Base-by-base conservation (phyloP, 2,797 vertebrate genomes). In the Phaenicophaeus curvirostris region DNA sequence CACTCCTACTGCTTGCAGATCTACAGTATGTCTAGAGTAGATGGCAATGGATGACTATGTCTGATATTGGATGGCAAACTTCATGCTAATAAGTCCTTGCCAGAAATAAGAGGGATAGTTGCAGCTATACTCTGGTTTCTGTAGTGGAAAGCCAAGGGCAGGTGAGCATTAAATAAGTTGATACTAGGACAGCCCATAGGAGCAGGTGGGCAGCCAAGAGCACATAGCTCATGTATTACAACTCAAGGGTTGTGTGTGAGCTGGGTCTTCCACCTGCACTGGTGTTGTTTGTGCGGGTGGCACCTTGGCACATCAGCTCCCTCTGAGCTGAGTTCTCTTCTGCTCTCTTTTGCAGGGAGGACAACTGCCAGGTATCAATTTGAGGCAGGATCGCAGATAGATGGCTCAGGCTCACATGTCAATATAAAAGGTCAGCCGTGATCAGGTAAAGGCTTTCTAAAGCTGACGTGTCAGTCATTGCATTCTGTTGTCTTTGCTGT, bases 171-270 rank as follows among this genome's bases (percentile, higher is more conserved):
- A 16, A 7, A 14, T 25, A 31, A 27, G 8, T 6, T 25, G 20
- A 7, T 23, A 14, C 7, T 33, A 30, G 15, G 37, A 37, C 35
- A 11, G 4, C n/a, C 30, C 27, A 23, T 0, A 8, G 17, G 13
- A 24, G 48, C 42, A 42, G 31, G 16, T 17, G 55, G 27, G 18
- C 31, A 57, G 23, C 6, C 5, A 30, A n/a, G 50, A 72, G 27
- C 35, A 37, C 1, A 4, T 59, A 68, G 5, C 17, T 80, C 6
- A 0, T 16, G 23, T 0, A 5, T 39, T 67, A 35, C 0, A 3
- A 18, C 31, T 55, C 39, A 55, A 53, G 24, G 8, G 20, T 58
- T 67, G 30, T 0, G 4, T 46, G 20, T 0, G 3, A 59, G 18
- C 13, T 24, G 21, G 13, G 5, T 55, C 27, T 46, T 7, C 17